Evolutionary conservation across 2,113 vertebrate species (phyloP).

Genomic region (Galeopterus variegatus): DNA sequence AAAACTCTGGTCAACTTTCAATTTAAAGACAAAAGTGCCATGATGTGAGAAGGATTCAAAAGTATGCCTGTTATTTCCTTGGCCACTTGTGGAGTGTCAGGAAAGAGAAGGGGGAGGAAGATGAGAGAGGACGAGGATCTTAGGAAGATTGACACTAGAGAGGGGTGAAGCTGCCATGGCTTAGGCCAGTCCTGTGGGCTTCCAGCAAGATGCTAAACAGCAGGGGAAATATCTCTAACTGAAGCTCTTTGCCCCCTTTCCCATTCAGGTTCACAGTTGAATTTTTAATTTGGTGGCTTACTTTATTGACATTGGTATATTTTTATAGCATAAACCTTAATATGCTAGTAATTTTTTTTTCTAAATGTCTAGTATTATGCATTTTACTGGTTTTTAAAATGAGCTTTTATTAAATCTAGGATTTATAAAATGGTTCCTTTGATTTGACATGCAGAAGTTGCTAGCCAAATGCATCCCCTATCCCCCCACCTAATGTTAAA

Average conservation of each 20-base stretch:
- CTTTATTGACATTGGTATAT: not conserved
- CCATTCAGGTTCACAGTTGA: not conserved
- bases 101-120: not conserved
- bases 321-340: not conserved
- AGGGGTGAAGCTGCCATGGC: not conserved
- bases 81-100: not conserved
- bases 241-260: not conserved
- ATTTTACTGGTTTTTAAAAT: conserved; percentile 7
- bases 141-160: not conserved
- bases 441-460: not conserved
- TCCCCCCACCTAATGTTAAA: not conserved
- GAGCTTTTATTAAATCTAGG: not conserved
- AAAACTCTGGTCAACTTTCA: not conserved
- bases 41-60: not conserved
- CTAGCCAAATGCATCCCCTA: not conserved
- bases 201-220: not conserved
- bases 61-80: not conserved
- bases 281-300: conserved; percentile 12
- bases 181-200: not conserved
- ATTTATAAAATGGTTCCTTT: not conserved
- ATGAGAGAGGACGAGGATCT: not conserved
- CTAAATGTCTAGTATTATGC: not conserved
- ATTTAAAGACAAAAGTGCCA: not conserved
- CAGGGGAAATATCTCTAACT: not conserved
- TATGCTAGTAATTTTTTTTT: not conserved